Conservation (phyloP, 2,113 vertebrate species). For the Geococcyx californianus region DNA sequence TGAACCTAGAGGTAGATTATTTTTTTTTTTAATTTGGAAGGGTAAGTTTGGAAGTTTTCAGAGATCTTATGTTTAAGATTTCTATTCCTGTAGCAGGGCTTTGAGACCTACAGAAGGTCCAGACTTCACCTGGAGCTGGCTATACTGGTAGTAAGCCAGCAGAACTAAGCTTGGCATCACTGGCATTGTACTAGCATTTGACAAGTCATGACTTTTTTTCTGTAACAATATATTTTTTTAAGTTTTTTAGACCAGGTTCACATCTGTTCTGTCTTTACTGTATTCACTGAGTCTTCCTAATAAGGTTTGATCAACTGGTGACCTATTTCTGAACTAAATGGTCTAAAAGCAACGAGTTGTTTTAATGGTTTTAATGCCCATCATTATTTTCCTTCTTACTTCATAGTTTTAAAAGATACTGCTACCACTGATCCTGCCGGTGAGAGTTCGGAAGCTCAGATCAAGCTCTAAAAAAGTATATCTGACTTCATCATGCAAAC, state of each 20-base stretch:
- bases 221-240: background rate
- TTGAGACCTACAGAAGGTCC: background rate
- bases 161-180: background rate
- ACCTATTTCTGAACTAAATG: background rate
- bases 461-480: background rate
- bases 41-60: background rate
- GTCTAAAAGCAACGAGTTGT: background rate
- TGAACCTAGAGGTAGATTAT: background rate
- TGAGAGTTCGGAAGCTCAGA: background rate
- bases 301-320: background rate
- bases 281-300: background rate
- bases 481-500: background rate
- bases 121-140: background rate
- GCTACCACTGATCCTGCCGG: background rate
- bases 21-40: background rate
- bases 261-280: background rate
- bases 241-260: background rate
- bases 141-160: background rate
- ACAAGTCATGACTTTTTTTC: background rate
- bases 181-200: background rate
- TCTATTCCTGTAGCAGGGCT: background rate
- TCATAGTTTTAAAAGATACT: background rate
- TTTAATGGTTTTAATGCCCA: background rate
- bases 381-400: background rate
- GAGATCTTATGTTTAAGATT: background rate